A percentile compares a stretch with the other conserved stretches of the same genome.
Evolutionary conservation across 2,797 vertebrate species (phyloP).

Genomic region (Scolopax bukidnonensis): DNA sequence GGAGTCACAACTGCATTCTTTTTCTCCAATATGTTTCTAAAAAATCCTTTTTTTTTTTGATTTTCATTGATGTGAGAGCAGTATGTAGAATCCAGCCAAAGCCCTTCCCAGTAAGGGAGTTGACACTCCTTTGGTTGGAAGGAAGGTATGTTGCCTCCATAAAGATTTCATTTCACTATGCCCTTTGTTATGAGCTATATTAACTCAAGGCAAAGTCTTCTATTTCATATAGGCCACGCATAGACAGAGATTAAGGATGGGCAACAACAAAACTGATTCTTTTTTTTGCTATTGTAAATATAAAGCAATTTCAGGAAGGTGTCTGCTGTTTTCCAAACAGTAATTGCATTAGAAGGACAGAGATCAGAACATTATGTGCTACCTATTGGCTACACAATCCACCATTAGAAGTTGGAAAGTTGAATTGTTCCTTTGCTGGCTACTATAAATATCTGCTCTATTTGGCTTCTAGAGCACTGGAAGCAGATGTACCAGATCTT

Average conservation of each 20-base stretch:
- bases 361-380: neutral
- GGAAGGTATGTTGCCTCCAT: neutral
- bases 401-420: neutral
- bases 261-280: neutral
- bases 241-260: neutral
- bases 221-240: neutral
- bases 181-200: neutral
- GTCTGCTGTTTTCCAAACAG: neutral
- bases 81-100: neutral
- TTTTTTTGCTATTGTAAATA: neutral
- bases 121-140: neutral
- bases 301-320: neutral
- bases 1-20: neutral
- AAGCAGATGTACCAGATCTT: neutral
- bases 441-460: slow-evolving; percentile 26
- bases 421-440: neutral
- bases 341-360: neutral
- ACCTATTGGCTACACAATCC: neutral
- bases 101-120: neutral
- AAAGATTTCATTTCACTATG: neutral
- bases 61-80: neutral
- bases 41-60: too few relatives aligned
- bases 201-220: neutral
- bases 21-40: neutral
- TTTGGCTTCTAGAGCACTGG: slow-evolving; percentile 10